Evolutionary conservation across 2,113 vertebrate genomes (phyloP), one percentile per base, ranked within the genome.

Genomic region (Lepus timidus): DNA sequence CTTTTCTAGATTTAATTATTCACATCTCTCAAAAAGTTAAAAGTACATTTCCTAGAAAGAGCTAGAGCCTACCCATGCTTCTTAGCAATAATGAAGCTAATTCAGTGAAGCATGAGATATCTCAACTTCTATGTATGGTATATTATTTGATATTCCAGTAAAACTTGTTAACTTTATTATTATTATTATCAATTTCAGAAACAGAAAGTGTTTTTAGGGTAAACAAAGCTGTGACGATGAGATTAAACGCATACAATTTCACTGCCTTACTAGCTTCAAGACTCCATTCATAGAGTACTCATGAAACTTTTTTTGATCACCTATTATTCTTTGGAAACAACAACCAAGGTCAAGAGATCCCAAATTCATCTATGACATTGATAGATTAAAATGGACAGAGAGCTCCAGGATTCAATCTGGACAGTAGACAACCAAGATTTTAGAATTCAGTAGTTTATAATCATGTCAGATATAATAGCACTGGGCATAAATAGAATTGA

Each of bases 31-130:
- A 70, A 71, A 22, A 70, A 44, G 22, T 31, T 83, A 83, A 79
- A 83, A 93, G 61, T 17, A 52, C 6, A 76, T 39, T 87, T 93
- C 33, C 33, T 83, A 68, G 51, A 76, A 86, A 68, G 76, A n/a
- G 55, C 52, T 65, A 75, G 64, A 65, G 61, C 13, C 10, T 51
- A 14, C 23, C 23, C 12, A 31, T 55, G 85, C 25, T 85, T 85
- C 1, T 58, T 62, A 55, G 58, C 36, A 88, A 85, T 84, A 8
- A 31, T 84, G 79, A 61, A 20, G 1, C 6, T 58, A 58, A 49
- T 44, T 31, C 33, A 94, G 25, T 31, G 1, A 20, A 44, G 25
- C 75, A 31, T 62, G 49, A 80, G 75, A 44, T 94, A 29, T 87
- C 25, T 92, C 4, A 39, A 33, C n/a, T 36, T 88, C 82, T 55